Base-by-base conservation (phyloP, 2,113 vertebrate species). In the Vidua chalybeata region DNA sequence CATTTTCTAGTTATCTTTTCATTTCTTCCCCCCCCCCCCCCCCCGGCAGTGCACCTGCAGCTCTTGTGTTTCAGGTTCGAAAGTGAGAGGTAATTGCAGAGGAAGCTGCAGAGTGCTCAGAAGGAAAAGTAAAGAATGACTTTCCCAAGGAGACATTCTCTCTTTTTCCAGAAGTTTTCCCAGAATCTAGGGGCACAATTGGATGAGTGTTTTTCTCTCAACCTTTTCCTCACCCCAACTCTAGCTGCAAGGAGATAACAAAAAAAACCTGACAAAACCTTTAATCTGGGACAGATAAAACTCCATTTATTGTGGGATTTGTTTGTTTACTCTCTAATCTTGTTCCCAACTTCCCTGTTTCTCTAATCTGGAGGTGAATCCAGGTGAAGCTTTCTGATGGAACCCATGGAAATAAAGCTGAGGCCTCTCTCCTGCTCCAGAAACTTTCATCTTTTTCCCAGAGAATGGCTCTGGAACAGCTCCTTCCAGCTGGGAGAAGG, bases 311-410 rank as follows among this genome's bases (percentile, higher is more conserved):
- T 58, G 54, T 2, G 9, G 31, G 4, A 22, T 26, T 66, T 23
- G 46, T 74, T 89, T 87, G 35, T 84, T 91, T 89, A 39, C 69
- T 75, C 66, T 92, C 27, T 89, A 48, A 84, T 84, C 78, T 78
- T 20, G 5, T 67, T 72, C 66, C 66, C 23, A 61, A 0, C 6
- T 59, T 64, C 8, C 11, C 6, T 6, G 26, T 61, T 93, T 66
- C 56, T 84, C 74, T 48, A 7, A 46, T 39, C 13, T 49, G 23
- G 23, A 58, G 71, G 78, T 84, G 66, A 93, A 75, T 45, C 31
- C 84, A 94, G 88, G 77, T 74, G 48, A 93, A 46, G 61, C 55
- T 39, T 59, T 35, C 31, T 26, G 67, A 48, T 37, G 28, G 37
- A 61, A 71, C 30, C 15, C 43, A 37, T 6, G 33, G 10, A 26